A percentile compares a stretch with the other conserved stretches of the same genome.
Conservation (phyloP, 1,140 invertebrate genomes). For the Chrysopa pallens region DNA sequence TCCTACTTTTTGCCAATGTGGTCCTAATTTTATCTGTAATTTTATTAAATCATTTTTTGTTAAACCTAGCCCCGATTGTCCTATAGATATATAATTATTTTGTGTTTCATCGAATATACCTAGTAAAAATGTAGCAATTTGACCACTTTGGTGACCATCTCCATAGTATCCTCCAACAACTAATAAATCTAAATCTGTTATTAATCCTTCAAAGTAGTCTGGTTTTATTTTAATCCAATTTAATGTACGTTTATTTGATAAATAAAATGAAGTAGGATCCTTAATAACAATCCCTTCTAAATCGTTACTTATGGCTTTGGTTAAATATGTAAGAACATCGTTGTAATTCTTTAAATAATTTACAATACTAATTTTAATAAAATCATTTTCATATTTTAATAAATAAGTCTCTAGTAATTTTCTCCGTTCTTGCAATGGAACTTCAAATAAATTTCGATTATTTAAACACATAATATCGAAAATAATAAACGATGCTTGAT, state of each 20-base stretch:
- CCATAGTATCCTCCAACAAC: background rate
- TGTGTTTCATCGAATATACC: background rate
- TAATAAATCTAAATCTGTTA: background rate
- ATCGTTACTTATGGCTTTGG: background rate
- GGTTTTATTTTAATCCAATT: background rate
- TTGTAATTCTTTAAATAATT: background rate
- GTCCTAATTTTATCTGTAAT: background rate
- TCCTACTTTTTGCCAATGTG: background rate
- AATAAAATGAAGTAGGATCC: background rate
- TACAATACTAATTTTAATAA: background rate
- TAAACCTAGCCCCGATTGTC: background rate
- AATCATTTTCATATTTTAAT: background rate
- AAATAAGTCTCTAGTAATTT: background rate
- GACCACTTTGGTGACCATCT: background rate
- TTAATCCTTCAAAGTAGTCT: background rate
- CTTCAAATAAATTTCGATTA: background rate
- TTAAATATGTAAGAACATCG: background rate
- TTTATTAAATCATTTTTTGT: background rate
- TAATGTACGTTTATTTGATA: background rate
- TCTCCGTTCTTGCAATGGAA: background rate
- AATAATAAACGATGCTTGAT: background rate
- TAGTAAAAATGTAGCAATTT: background rate
- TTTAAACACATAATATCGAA: background rate
- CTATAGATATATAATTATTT: background rate
- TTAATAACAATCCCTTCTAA: background rate